Conservation (phyloP, 2,888 invertebrate species). For the Cephus runcator region DNA sequence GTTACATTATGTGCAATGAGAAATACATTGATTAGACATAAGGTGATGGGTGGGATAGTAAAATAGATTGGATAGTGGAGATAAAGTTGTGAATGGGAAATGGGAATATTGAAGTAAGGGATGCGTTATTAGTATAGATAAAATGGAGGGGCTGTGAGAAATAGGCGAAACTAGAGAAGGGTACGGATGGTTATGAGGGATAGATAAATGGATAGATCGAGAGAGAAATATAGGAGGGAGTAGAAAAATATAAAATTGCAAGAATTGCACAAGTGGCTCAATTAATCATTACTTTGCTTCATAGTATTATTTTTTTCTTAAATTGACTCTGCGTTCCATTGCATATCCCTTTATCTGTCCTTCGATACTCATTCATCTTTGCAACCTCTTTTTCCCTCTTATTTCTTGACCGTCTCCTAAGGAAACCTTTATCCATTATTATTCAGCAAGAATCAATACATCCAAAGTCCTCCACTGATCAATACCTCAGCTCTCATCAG, state of each 20-base stretch:
- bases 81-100: background rate
- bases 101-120: background rate
- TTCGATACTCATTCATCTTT: background rate
- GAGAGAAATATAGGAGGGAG: constrained; percentile 35
- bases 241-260: constrained; percentile 64
- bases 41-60: background rate
- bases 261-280: constrained; percentile 46
- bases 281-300: constrained; percentile 36
- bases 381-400: background rate
- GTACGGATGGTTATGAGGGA: background rate
- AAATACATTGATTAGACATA: background rate
- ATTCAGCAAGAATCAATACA: background rate
- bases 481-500: background rate
- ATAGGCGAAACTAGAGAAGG: constrained; percentile 15
- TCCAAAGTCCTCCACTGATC: background rate
- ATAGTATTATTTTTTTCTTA: constrained; percentile 22
- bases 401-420: background rate
- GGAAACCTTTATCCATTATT: background rate
- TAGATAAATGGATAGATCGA: constrained; percentile 1
- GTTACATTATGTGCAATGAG: constrained; percentile 32
- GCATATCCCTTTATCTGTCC: background rate
- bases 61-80: background rate
- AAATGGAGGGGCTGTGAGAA: constrained; percentile 18
- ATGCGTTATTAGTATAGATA: constrained; percentile 16
- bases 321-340: constrained; percentile 28